Base-by-base conservation (phyloP, 2,888 invertebrate genomes). In the Geotrupes spiniger region DNA sequence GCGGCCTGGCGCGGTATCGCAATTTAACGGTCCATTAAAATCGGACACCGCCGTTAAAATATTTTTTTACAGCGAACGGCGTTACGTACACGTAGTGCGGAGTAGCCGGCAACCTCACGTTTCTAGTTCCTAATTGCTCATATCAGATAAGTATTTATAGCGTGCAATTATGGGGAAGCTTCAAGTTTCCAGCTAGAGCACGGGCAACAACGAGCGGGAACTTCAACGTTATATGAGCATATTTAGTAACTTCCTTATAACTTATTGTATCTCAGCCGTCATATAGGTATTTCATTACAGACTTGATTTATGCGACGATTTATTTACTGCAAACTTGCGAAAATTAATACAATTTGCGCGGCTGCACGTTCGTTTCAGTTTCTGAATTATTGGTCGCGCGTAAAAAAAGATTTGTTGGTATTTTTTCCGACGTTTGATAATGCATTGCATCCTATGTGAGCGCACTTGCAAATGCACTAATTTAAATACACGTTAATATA, bases 271-370 rank as follows among this genome's bases (percentile, higher is more conserved):
- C 53, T 51, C 49, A 38, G 46, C 51, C 53, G 51, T 57, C 69
- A 68, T 70, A 71, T 70, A 71, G 71, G 70, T 72, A 72, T 72
- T 73, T 73, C 71, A 71, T 73, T 72, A 72, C 68, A 57, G 58
- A 59, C 57, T 62, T 71, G 69, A 72, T 72, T 72, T 72, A 72
- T 69, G 56, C 33, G 57, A 54, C 59, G 63, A 66, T 65, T 67
- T 65, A 66, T 68, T 68, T 58, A 61, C 58, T 60, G 28, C 55
- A 61, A 63, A 63, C 60, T 61, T 58, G 62, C 59, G 61, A 64
- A 64, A 63, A 51, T 48, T 43, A 45, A 45, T 43, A 47, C 28
- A 51, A 50, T 50, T 50, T 50, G 27, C 43, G 33, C 39, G 38
- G 49, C 42, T 42, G 42, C 49, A 36, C 49, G 49, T 49, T 39